Conservation (phyloP, 2,888 invertebrate genomes). For the Dichetophora obliterata region DNA sequence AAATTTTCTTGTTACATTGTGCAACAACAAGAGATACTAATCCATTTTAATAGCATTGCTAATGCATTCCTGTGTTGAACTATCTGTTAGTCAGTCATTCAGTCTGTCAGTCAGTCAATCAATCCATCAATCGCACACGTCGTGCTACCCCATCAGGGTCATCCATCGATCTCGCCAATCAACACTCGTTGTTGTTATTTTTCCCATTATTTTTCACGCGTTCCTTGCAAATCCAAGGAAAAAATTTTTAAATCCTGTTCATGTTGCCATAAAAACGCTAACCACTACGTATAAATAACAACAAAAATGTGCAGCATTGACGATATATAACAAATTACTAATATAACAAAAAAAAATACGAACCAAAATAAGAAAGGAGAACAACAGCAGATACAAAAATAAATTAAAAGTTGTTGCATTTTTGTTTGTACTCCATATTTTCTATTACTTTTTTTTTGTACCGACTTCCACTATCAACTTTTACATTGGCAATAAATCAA, state of each 20-base stretch:
- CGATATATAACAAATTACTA: neutral
- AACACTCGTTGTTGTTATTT: conserved; percentile 1
- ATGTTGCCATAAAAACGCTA: neutral
- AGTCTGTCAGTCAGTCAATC: conserved; percentile 17
- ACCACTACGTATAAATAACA: neutral
- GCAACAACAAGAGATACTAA: conserved; percentile 6
- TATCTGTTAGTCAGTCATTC: neutral
- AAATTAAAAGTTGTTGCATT: conserved; percentile 5
- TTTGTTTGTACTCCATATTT: neutral
- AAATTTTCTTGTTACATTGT: neutral
- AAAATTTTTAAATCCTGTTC: neutral
- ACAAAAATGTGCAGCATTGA: neutral
- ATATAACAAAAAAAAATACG: neutral
- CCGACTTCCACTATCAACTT: too few species aligned
- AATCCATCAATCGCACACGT: conserved; percentile 23
- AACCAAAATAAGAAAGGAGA: neutral
- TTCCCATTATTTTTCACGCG: neutral
- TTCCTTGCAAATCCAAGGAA: neutral
- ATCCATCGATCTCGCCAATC: conserved; percentile 25
- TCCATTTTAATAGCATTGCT: conserved; percentile 11
- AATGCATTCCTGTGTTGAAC: neutral
- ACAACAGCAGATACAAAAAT: neutral
- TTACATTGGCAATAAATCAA: neutral
- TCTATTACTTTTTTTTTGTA: neutral
- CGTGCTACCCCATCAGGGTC: conserved; percentile 14